Base-by-base conservation (phyloP, 2,888 invertebrate genomes). In the Spodoptera picta region DNA sequence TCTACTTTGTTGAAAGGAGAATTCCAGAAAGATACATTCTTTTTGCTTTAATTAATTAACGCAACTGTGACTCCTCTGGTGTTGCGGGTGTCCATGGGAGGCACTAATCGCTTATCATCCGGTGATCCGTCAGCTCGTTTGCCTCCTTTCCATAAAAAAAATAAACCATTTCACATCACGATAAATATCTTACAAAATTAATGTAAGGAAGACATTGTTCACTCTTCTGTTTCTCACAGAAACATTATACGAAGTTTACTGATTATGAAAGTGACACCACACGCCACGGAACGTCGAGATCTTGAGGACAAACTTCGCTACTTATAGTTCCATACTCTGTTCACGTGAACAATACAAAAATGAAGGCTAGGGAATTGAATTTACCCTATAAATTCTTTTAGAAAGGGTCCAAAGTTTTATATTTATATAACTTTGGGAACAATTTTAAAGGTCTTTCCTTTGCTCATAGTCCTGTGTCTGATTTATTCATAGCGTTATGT, bases 401-500 rank as follows among this genome's bases (percentile, higher is more conserved):
- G 44, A 41, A 66, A 69, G n/a, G 64, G 59, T 61, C 61, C 53
- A 59, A 67, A 61, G 59, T 76, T 59, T 64, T 49, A 51, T 58
- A 53, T 59, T 64, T 49, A 51, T 58, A 53, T 58, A 58, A 58
- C 46, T 48, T 50, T 4, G 44, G 50, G 19, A 52, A 62, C 63
- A 55, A 52, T 63, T 60, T 60, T 59, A 46, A 62, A 57, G 42
- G 12, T 1, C 23, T 10, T 23, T 31, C 52, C 36, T 58, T 65
- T 77, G 11, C 50, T 14, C 27, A 48, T 60, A 36, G 36, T 42
- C 50, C 24, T 58, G 57, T 57, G 6, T 65, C 46, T 78, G 73
- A 78, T 73, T 78, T 76, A 78, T 78, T 78, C 74, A 78, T 67
- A 65, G 65, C 48, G 48, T 62, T 65, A 47, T 70, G 71, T 71